Percentiles rank a stretch among this genome's conserved stretches.
phyloP scores from a whole-genome alignment of 2,797 vertebrate genomes.

The Hemitrygon akajei region DNA sequence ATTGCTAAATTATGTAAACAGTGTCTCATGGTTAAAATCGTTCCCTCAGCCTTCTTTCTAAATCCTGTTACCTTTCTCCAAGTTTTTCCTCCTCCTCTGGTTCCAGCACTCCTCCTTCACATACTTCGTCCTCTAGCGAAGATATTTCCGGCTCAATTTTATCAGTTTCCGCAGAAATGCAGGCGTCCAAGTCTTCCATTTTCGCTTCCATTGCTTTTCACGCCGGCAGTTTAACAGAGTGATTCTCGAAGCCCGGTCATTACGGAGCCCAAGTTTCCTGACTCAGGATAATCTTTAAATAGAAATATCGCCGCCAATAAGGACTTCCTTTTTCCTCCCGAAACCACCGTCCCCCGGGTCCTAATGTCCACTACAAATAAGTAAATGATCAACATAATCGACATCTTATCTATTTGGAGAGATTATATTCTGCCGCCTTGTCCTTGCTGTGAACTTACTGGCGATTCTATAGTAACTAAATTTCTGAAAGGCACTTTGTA shows the following conservation, averaged over 20 bases:
- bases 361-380: neutral
- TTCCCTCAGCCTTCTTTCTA: neutral
- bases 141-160: slow-evolving; percentile 56
- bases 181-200: slow-evolving; percentile 55
- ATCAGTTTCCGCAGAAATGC: slow-evolving; percentile 56
- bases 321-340: slow-evolving; percentile 42
- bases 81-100: slow-evolving; percentile 70
- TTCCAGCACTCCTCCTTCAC: slow-evolving; percentile 56
- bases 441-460: neutral
- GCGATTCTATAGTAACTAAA: neutral
- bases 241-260: slow-evolving; percentile 66
- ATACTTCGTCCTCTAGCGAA: slow-evolving; percentile 54
- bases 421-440: neutral
- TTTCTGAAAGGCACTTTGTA: neutral
- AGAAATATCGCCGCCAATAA: slow-evolving; percentile 52
- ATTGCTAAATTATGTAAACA: neutral
- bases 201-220: slow-evolving; percentile 34
- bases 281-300: slow-evolving; percentile 83
- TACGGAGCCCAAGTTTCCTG: slow-evolving; percentile 69
- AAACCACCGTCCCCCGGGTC: slow-evolving; percentile 37
- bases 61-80: slow-evolving; percentile 62
- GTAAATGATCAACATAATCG: neutral
- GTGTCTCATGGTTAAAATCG: neutral
- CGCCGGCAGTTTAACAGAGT: slow-evolving; percentile 41
- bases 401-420: neutral